A percentile compares a stretch with the other conserved stretches of the same genome.
Conservation (phyloP, 2,888 invertebrate species). For the Acanthococcus lagerstroemiae region DNA sequence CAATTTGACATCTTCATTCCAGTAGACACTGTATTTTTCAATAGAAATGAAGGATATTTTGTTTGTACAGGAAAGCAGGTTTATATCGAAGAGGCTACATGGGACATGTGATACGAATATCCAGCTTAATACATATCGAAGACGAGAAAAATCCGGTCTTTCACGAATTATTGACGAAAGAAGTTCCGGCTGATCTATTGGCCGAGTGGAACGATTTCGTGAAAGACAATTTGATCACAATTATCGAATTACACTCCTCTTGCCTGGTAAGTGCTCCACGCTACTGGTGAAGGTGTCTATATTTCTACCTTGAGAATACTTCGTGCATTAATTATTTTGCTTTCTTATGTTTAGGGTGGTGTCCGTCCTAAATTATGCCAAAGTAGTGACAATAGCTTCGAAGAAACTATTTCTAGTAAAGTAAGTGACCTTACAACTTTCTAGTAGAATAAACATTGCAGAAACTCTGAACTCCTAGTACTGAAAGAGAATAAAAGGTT, state of each 20-base stretch:
- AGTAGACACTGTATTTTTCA: no score
- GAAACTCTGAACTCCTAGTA: no score
- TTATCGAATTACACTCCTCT: slow-evolving; percentile 42
- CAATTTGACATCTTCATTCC: no score
- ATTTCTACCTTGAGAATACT: background rate
- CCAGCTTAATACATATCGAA: slow-evolving; percentile 44
- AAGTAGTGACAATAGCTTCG: slow-evolving; percentile 21
- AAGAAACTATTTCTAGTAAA: background rate
- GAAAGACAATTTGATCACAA: slow-evolving; percentile 41
- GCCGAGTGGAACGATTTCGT: slow-evolving; percentile 45
- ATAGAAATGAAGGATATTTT: no score
- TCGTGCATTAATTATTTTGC: background rate
- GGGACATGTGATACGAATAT: slow-evolving; percentile 52
- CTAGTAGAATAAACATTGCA: no score
- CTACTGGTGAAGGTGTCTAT: background rate
- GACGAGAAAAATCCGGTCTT: slow-evolving; percentile 40
- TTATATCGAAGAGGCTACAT: slow-evolving; percentile 47
- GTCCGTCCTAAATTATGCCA: slow-evolving; percentile 16
- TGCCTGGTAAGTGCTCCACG: slow-evolving; percentile 41
- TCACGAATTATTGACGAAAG: slow-evolving; percentile 41
- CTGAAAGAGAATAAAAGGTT: no score
- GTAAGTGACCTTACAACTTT: background rate
- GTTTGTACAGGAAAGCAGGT: slow-evolving; percentile 13
- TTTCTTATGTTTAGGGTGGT: slow-evolving; percentile 12
- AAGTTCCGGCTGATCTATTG: slow-evolving; percentile 41